These are phyloP conservation scores for Troglohyphantes excavatus DNA, from an alignment of 2,888 invertebrate genomes.

Conservation along the genomic window DNA sequence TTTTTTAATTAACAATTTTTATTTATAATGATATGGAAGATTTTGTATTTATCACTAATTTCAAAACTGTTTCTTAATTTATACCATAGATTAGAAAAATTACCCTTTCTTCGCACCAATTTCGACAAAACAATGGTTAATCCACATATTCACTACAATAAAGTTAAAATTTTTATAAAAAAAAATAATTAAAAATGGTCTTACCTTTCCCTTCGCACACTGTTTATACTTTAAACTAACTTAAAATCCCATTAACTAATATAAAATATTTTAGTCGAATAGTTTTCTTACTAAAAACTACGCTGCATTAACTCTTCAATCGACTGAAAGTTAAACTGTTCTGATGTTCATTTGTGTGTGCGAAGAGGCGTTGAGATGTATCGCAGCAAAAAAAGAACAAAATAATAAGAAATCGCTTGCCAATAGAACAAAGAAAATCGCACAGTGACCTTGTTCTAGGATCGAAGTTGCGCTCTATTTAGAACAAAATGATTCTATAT, in stretches of 20 bases:
- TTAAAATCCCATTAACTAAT: neutral
- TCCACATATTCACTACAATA: no score
- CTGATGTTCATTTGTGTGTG: neutral
- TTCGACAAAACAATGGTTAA: no score
- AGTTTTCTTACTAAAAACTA: neutral
- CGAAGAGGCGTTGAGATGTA: constrained; percentile 18
- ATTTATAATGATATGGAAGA: no score
- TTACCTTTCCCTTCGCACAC: constrained; percentile 7
- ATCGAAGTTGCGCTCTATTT: constrained; percentile 51
- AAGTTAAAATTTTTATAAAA: neutral
- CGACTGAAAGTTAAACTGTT: constrained; percentile 21
- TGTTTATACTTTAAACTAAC: neutral
- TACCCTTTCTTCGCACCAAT: no score
- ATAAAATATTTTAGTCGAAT: neutral
- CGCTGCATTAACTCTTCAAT: neutral
- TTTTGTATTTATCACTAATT: no score
- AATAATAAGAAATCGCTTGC: constrained; percentile 42
- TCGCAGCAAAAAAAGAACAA: neutral
- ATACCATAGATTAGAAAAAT: no score
- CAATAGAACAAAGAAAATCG: constrained; percentile 29
- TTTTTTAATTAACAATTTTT: no score
- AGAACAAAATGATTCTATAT: constrained; percentile 36
- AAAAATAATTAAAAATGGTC: neutral
- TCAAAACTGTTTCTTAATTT: no score
- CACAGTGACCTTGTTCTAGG: constrained; percentile 51